phyloP scores from a whole-genome alignment of 2,113 vertebrate species.

The Panthera leo region DNA sequence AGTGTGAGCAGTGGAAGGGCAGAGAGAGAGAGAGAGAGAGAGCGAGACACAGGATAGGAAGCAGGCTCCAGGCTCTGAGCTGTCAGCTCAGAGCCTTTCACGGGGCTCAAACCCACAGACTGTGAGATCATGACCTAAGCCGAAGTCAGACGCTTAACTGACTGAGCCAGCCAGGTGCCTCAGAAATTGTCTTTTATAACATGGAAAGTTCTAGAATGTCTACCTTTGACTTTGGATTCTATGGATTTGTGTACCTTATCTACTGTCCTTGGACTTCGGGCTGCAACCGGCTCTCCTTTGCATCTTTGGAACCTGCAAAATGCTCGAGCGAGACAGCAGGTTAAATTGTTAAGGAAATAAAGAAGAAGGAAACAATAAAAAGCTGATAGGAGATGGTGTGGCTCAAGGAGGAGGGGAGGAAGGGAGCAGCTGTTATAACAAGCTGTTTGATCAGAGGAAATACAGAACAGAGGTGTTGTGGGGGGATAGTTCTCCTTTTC shows the following conservation, averaged over 20 bases:
- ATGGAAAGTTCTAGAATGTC: not conserved
- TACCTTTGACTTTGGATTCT: not conserved
- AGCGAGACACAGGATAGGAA: no score
- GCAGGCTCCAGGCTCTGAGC: no score
- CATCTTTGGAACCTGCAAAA: not conserved
- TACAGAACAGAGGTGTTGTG: accelerated
- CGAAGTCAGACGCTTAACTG: no score
- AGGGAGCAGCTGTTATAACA: not conserved
- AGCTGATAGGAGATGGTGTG: not conserved
- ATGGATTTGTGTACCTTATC: not conserved
- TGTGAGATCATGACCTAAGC: no score
- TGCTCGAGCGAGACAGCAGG: not conserved
- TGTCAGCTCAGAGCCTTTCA: no score
- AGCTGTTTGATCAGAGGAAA: not conserved
- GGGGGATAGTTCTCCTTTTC: not conserved
- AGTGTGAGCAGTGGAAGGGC: no score
- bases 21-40: no score
- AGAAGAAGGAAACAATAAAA: not conserved
- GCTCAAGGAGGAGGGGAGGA: not conserved
- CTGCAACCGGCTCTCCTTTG: not conserved
- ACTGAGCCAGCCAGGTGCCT: no score
- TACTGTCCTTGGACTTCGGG: accelerated
- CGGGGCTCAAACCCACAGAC: no score
- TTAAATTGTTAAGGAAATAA: not conserved
- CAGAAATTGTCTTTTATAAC: not conserved